Evolutionary conservation across 2,113 vertebrate species (phyloP), one percentile per base, ranked within the genome.

Genomic region (Malurus elegans): DNA sequence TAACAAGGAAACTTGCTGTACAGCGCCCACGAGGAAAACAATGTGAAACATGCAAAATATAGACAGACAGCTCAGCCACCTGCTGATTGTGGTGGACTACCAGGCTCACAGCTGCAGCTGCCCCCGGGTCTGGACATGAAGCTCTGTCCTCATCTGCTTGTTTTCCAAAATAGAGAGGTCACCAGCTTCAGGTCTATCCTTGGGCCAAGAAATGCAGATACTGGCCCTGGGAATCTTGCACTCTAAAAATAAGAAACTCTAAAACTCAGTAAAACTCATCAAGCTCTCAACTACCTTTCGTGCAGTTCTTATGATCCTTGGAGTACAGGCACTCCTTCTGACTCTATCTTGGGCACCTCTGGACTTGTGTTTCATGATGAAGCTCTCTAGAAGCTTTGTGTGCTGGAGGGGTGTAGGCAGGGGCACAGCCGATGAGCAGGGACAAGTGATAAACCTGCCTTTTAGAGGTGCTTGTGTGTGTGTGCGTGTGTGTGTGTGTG

Each of bases 1-100:
- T 81, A 56, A 34, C 24, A 67, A 65, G 53, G 36, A 58, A 69
- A 26, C 17, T 86, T 62, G 51, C 3, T 3, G 1, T 51, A 14
- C 29, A 72, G 92, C 18, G 4, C 69, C 91, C 69, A 92, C 29
- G 2, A 86, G 51, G 62, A 60, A 83, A 88, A 48, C 38, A 83
- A 88, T 78, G 71, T 42, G 58, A 76, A 96, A 73, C 75, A 93
- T 16, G 67, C 31, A 65, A 76, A 88, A 75, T 25, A 29, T 36
- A 80, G 92, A 78, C 56, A 92, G 88, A 71, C 47, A 80, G 29
- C 56, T 93, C 75, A 86, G 51, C 69, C 73, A 96, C 96, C 94
- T 95, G 88, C 86, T 96, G 83, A 90, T 36, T 28, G 47, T 0
- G 1, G 14, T 4, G 4, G 76, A 80, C 79, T 92, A 86, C 72